Conservation (phyloP, 2,113 vertebrate species). For the Xenopus tropicalis region UCB_Xtro_10.0 CM004443.2:164713501-164714000, state of each 20-base stretch:
- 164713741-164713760: conserved; percentile 9
- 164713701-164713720: conserved; percentile 18
- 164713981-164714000: too few species aligned
- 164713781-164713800: conserved; percentile 17
- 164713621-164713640: conserved; percentile 18
- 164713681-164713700: conserved; percentile 21
- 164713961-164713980: too few species aligned
- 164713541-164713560: conserved; percentile 28
- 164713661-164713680: conserved; percentile 34
- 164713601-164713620: conserved; percentile 8
- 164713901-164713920: too few species aligned
- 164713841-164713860: conserved; percentile 31
- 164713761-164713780: conserved; percentile 13
- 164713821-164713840: conserved; percentile 43
- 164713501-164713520: conserved; percentile 28
- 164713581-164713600: neutral
- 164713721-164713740: conserved; percentile 28
- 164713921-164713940: too few species aligned
- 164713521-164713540: conserved; percentile 23
- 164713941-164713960: too few species aligned
- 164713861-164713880: conserved; percentile 27
- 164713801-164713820: conserved; percentile 30
- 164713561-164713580: conserved; percentile 5
- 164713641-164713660: conserved; percentile 40
- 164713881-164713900: neutral